Conservation (phyloP, 2,888 invertebrate genomes). For the Falcaria lacertinaria region DNA sequence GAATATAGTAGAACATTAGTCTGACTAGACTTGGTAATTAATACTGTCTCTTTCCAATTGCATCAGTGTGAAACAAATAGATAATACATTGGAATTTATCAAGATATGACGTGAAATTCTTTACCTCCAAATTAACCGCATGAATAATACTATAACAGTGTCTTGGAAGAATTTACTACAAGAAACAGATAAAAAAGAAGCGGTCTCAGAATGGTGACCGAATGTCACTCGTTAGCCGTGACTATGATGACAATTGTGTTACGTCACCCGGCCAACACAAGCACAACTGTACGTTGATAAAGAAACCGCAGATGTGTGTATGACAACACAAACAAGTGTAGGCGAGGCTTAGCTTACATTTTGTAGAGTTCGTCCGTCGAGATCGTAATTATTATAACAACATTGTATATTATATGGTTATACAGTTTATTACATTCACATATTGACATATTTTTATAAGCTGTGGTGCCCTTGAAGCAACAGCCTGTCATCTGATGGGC, state of each 20-base stretch:
- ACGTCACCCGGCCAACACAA: slow-evolving; percentile 58
- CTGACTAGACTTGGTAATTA: no score
- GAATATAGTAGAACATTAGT: no score
- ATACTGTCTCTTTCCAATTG: slow-evolving; percentile 17
- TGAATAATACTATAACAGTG: neutral
- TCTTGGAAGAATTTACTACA: slow-evolving; percentile 8
- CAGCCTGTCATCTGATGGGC: no score
- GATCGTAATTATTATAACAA: no score
- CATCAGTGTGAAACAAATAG: neutral
- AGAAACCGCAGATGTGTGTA: slow-evolving; percentile 50
- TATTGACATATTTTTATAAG: no score
- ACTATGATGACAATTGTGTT: slow-evolving; percentile 73
- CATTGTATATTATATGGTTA: no score
- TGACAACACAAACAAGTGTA: slow-evolving; percentile 40
- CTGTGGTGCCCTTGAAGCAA: no score
- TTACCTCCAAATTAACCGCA: no score
- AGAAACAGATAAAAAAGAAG: slow-evolving; percentile 26
- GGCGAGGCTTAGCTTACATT: slow-evolving; percentile 38
- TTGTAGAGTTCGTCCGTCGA: slow-evolving; percentile 30
- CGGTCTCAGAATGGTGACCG: slow-evolving; percentile 48
- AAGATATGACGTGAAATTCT: no score
- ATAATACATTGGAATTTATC: no score
- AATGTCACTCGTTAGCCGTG: slow-evolving; percentile 68
- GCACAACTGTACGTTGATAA: slow-evolving; percentile 38
- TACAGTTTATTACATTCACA: no score